Conservation (phyloP, 2,888 invertebrate genomes). For the Rotaria macrura region DNA sequence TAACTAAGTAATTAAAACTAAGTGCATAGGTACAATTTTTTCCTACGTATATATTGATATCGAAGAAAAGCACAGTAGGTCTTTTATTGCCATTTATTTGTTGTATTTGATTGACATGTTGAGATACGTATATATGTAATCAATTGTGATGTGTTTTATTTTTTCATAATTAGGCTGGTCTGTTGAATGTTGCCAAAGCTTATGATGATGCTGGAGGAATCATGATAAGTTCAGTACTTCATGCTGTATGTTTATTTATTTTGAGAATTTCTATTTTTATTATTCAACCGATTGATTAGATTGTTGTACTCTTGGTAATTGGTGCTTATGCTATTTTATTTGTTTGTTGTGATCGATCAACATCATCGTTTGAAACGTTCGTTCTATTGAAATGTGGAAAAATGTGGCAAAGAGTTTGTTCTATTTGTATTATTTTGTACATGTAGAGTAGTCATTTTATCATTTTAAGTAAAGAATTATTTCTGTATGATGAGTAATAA, state of each 20-base stretch:
- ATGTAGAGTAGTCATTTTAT: constrained; percentile 40
- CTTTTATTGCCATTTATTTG: no score
- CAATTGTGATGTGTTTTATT: background rate
- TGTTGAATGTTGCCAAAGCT: constrained; percentile 58
- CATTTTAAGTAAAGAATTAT: background rate
- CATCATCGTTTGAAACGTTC: constrained; percentile 35
- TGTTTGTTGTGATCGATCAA: background rate
- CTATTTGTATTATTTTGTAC: constrained; percentile 54
- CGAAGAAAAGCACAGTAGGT: no score
- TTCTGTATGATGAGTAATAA: no score
- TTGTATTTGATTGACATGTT: no score
- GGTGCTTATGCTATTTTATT: constrained; percentile 13
- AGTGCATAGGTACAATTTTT: no score
- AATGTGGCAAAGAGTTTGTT: constrained; percentile 44
- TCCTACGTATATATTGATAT: no score
- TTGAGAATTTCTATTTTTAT: background rate
- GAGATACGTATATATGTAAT: background rate
- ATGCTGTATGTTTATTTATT: constrained; percentile 48
- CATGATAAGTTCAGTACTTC: constrained; percentile 53
- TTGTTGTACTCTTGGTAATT: constrained; percentile 1
- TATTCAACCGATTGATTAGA: background rate
- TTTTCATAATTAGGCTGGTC: constrained; percentile 40
- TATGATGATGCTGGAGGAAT: constrained; percentile 58
- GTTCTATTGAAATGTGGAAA: constrained; percentile 49
- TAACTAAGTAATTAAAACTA: no score